Conservation (phyloP, 1,140 invertebrate species). For the Neodiprion virginianus region DNA sequence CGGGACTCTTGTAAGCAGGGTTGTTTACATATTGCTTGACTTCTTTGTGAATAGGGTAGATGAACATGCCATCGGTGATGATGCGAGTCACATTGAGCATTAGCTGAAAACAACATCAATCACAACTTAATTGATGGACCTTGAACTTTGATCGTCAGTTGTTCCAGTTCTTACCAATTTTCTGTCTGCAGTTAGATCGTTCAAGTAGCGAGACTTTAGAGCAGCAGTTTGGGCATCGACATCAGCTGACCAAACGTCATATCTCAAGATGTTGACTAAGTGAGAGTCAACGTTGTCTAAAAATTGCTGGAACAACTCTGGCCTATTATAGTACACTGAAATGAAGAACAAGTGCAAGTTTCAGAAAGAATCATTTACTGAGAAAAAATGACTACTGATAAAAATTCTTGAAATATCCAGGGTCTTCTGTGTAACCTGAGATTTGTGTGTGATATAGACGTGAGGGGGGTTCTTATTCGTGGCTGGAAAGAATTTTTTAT, state of each 20-base stretch:
- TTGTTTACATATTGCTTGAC: background rate
- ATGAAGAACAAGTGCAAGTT: no score
- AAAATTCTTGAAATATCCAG: no score
- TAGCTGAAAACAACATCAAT: background rate
- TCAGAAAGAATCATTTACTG: no score
- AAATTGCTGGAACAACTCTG: background rate
- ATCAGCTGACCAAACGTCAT: background rate
- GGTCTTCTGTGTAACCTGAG: no score
- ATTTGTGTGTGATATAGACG: no score
- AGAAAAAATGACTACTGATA: no score
- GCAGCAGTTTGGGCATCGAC: background rate
- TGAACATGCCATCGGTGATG: background rate
- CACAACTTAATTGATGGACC: background rate
- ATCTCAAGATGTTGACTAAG: background rate
- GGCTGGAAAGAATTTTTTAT: no score
- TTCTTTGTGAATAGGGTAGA: background rate
- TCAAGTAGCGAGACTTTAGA: background rate
- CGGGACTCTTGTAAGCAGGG: background rate
- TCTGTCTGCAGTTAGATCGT: background rate
- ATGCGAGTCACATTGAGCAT: background rate
- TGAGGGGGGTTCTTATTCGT: no score
- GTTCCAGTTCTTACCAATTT: background rate
- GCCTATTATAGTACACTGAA: background rate
- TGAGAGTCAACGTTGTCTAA: background rate
- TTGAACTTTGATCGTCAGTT: background rate